A percentile compares a stretch with the other conserved stretches of the same genome.
phyloP scores from a whole-genome alignment of 2,888 invertebrate genomes.

The Reticulitermes lucifugus region DNA sequence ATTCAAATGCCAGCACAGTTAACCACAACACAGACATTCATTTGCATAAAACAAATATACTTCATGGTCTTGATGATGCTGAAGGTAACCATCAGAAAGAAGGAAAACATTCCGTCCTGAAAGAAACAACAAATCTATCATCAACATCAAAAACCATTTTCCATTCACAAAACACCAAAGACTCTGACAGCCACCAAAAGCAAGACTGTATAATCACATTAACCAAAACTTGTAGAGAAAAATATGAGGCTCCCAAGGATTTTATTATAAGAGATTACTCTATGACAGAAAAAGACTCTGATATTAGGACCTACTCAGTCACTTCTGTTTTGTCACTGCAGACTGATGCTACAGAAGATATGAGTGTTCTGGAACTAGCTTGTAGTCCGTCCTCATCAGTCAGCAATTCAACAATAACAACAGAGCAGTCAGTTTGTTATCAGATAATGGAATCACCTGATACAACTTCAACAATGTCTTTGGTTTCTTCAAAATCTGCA shows the following conservation, averaged over 20 bases:
- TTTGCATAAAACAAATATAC: not conserved
- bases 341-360: not conserved
- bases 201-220: not conserved
- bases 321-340: not conserved
- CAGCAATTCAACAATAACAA: not conserved
- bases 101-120: not conserved
- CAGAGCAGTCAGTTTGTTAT: constrained; percentile 2
- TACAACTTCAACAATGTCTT: constrained; percentile 1
- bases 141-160: not conserved
- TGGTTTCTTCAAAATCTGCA: constrained; percentile 15
- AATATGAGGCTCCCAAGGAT: not conserved
- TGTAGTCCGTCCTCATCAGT: constrained; percentile 3
- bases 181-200: not conserved
- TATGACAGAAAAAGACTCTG: not conserved
- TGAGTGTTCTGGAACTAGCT: not conserved
- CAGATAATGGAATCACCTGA: constrained; percentile 4
- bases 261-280: not conserved
- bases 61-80: not conserved
- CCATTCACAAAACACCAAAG: not conserved
- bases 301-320: not conserved
- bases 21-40: not conserved
- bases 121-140: not conserved
- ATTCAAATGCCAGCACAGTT: not conserved
- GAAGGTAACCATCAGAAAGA: not conserved
- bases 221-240: not conserved